Conservation (phyloP, 2,888 invertebrate species). For the Euzetes globulus region DNA sequence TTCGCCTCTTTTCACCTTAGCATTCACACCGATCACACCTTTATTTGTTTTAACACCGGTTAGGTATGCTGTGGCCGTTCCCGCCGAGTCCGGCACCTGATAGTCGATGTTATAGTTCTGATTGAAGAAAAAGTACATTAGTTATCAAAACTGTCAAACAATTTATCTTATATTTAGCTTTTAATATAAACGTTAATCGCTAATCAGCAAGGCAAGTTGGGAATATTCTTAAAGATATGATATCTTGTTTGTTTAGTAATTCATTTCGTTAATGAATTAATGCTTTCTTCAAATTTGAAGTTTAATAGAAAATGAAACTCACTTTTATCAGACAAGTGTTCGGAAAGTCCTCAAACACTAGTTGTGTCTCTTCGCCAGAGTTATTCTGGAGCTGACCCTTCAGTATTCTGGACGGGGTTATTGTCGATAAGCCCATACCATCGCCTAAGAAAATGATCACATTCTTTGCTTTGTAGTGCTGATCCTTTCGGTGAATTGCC, state of each 20-base stretch:
- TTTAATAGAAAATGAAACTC: too few species aligned
- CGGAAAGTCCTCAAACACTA: slow-evolving; percentile 65
- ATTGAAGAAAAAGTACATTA: slow-evolving; percentile 37
- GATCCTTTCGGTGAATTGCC: background rate
- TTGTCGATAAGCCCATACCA: slow-evolving; percentile 75
- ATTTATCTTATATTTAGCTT: too few species aligned
- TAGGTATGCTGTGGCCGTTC: slow-evolving; percentile 74
- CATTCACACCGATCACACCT: slow-evolving; percentile 67
- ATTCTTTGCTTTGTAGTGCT: slow-evolving; percentile 50
- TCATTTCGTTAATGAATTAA: too few species aligned
- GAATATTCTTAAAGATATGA: too few species aligned
- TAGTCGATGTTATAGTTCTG: slow-evolving; percentile 80
- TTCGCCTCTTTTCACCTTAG: slow-evolving; percentile 57
- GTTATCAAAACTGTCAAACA: background rate
- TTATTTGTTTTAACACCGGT: slow-evolving; percentile 69
- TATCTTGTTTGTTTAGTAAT: too few species aligned
- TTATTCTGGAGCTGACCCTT: slow-evolving; percentile 43
- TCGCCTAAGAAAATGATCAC: slow-evolving; percentile 76
- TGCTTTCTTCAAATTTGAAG: too few species aligned
- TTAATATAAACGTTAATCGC: too few species aligned
- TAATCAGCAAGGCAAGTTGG: too few species aligned
- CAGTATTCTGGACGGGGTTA: slow-evolving; percentile 53
- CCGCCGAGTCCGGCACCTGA: slow-evolving; percentile 81
- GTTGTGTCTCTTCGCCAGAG: slow-evolving; percentile 58
- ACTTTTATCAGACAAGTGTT: slow-evolving; percentile 64